Evolutionary conservation across 2,797 vertebrate species (phyloP).

Genomic region (Hippocampus kuda): DNA sequence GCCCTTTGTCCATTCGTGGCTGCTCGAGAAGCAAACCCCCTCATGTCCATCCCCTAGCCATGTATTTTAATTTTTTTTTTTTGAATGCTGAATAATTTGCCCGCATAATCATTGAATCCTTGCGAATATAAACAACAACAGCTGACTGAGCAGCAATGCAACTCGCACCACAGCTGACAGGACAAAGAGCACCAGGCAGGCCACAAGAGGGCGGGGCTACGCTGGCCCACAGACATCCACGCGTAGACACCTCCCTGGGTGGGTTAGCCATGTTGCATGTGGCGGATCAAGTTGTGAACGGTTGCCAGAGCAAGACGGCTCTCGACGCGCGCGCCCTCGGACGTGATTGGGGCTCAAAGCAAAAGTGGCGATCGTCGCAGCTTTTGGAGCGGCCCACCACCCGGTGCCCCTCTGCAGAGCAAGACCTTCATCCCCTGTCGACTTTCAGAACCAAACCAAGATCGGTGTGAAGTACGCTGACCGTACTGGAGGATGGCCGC

Average conservation of each 20-base stretch:
- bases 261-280: not conserved
- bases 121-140: conserved; percentile 10
- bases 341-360: no score
- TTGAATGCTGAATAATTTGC: not conserved
- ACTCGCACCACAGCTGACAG: conserved; percentile 48
- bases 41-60: conserved; percentile 10
- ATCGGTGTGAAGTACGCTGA: no score
- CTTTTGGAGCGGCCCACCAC: no score
- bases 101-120: no score
- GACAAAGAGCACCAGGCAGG: conserved; percentile 55
- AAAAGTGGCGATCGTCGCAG: no score
- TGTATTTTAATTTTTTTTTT: no score
- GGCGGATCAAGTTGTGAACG: not conserved
- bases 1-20: conserved; percentile 26
- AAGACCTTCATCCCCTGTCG: no score
- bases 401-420: no score
- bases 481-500: no score
- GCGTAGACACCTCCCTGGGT: not conserved
- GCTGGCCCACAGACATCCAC: conserved; percentile 12
- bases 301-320: not conserved
- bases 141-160: conserved; percentile 37
- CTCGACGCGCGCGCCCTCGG: no score
- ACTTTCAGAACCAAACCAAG: no score
- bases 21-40: conserved; percentile 43
- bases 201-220: conserved; percentile 33